Conservation (phyloP, 2,113 vertebrate species). For the Neofelis nebulosa region DNA sequence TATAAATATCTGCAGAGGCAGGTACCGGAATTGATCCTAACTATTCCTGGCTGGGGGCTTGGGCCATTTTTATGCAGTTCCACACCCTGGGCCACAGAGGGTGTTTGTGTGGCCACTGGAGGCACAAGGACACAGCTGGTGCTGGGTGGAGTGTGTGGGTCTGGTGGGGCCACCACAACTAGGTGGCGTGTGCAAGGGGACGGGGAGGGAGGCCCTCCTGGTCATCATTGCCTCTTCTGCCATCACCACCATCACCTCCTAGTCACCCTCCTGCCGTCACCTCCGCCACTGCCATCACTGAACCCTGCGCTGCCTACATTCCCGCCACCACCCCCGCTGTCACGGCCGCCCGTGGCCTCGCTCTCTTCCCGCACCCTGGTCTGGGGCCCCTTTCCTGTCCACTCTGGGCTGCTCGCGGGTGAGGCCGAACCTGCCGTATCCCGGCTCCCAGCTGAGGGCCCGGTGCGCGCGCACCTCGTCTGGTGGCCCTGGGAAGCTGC, state of each 20-base stretch:
- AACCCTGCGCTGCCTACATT: rapidly evolving
- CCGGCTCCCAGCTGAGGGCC: rapidly evolving
- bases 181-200: not conserved
- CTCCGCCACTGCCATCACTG: not conserved
- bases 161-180: not conserved
- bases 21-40: constrained; percentile 50
- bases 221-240: not conserved
- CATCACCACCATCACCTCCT: not conserved
- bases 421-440: rapidly evolving
- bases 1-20: constrained; percentile 60
- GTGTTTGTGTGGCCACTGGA: constrained; percentile 40
- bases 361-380: not conserved
- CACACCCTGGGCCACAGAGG: constrained; percentile 65
- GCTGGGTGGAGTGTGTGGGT: constrained; percentile 12
- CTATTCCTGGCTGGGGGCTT: constrained; percentile 60
- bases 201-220: not conserved
- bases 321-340: not conserved
- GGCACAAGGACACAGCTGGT: constrained; percentile 47
- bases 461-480: rapidly evolving
- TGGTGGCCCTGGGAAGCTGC: not conserved
- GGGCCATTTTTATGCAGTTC: constrained; percentile 53
- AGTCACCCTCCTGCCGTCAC: not conserved
- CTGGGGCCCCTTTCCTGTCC: not conserved
- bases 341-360: rapidly evolving
- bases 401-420: not conserved